Evolutionary conservation across 2,888 invertebrate genomes (phyloP).

Genomic region (Agriopis marginaria): DNA sequence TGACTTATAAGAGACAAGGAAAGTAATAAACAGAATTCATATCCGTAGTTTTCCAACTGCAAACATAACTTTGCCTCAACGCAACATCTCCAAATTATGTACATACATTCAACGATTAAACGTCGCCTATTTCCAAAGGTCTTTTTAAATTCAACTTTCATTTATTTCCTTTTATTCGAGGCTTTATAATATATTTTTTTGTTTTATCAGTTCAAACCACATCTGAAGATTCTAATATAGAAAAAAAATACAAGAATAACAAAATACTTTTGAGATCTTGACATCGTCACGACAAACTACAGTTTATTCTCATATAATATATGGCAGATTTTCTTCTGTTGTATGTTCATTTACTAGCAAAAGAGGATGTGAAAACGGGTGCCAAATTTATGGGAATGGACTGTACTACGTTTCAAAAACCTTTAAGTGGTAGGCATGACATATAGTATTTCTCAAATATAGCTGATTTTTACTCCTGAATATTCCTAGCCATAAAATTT

Average conservation of each 20-base stretch:
- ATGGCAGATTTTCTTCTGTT: no score
- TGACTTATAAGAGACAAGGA: not conserved
- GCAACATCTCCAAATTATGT: slow-evolving; percentile 4
- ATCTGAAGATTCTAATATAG: not conserved
- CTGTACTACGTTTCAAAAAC: not conserved
- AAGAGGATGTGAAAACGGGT: no score
- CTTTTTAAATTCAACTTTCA: not conserved
- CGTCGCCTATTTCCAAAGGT: not conserved
- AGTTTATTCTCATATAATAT: no score
- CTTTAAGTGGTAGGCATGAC: not conserved
- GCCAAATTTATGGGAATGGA: no score
- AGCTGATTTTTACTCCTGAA: not conserved
- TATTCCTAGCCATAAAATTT: not conserved
- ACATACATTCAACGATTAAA: slow-evolving; percentile 9
- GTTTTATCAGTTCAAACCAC: not conserved
- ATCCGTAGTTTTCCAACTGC: slow-evolving; percentile 2
- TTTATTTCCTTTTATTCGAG: not conserved
- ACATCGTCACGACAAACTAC: not conserved
- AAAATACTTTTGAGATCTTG: slow-evolving; percentile 8
- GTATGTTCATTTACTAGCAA: no score
- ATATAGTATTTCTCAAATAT: not conserved
- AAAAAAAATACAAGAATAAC: not conserved
- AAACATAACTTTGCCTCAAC: slow-evolving; percentile 38
- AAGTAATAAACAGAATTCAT: not conserved
- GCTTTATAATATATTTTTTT: not conserved